These are phyloP conservation scores for Taphrorychus bicolor DNA, from an alignment of 2,888 invertebrate species.

Conservation along the genomic window DNA sequence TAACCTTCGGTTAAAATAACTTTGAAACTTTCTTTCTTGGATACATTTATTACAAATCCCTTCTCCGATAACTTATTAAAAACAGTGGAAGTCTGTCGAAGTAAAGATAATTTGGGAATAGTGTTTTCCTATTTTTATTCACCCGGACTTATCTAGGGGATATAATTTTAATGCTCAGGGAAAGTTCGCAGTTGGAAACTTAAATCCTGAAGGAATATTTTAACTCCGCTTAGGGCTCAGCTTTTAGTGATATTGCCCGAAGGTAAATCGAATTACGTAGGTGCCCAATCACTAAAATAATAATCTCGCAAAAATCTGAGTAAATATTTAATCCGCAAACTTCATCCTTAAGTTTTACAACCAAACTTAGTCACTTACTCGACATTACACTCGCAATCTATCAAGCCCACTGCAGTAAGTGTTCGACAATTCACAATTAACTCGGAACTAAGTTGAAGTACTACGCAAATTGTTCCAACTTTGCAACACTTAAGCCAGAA, in stretches of 20 bases:
- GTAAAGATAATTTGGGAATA: conserved; percentile 36
- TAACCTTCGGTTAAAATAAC: conserved; percentile 23
- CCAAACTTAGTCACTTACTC: conserved; percentile 9
- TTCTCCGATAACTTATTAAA: conserved; percentile 30
- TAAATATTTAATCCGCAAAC: background rate
- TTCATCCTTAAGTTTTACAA: background rate
- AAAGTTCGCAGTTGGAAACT: conserved; percentile 20
- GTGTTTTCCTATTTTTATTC: conserved; percentile 16
- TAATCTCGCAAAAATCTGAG: background rate
- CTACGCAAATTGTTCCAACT: conserved; percentile 17
- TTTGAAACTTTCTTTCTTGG: conserved; percentile 10
- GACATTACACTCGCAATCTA: conserved; percentile 8
- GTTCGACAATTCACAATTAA: conserved; percentile 17
- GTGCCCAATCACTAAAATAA: background rate
- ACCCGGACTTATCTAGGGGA: conserved; percentile 29
- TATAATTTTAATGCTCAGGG: conserved; percentile 32
- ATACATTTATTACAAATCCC: conserved; percentile 29
- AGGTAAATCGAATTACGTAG: conserved; percentile 2
- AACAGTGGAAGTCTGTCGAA: conserved; percentile 34
- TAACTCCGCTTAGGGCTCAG: background rate
- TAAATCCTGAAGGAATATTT: conserved; percentile 7
- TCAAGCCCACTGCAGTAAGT: conserved; percentile 17
- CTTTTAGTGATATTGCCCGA: background rate
- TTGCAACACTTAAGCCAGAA: conserved; percentile 6
- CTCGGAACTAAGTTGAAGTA: conserved; percentile 20